phyloP scores from a whole-genome alignment of 2,888 invertebrate species.

The Smittia sp. region DNA sequence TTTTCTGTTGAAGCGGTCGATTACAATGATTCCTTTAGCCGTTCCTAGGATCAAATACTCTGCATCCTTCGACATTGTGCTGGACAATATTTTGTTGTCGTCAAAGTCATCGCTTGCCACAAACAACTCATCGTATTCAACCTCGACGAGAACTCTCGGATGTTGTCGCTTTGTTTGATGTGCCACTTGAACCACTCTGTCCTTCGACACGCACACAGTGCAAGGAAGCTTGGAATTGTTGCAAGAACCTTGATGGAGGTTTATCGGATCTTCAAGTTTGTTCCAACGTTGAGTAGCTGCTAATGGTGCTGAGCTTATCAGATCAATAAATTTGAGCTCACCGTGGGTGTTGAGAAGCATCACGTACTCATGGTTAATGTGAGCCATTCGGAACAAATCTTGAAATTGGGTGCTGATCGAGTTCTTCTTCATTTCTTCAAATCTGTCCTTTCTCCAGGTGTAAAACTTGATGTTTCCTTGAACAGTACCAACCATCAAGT shows the following conservation, averaged over 20 bases:
- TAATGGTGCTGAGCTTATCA: background rate
- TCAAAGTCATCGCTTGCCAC: slow-evolving; percentile 19
- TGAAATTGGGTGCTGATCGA: background rate
- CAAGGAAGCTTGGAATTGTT: background rate
- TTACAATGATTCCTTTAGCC: slow-evolving; percentile 49
- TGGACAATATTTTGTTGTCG: slow-evolving; percentile 45
- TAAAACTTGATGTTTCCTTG: slow-evolving; percentile 19
- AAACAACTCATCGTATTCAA: slow-evolving; percentile 20
- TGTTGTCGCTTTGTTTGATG: background rate
- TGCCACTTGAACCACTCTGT: slow-evolving; percentile 26
- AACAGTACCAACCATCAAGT: slow-evolving; percentile 26
- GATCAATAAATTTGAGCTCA: slow-evolving; percentile 17
- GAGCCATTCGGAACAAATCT: slow-evolving; percentile 26
- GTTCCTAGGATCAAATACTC: slow-evolving; percentile 51
- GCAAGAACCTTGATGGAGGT: slow-evolving; percentile 34
- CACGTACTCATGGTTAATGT: slow-evolving; percentile 5
- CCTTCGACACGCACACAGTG: slow-evolving; percentile 3
- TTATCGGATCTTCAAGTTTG: background rate
- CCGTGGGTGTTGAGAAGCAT: slow-evolving; percentile 15
- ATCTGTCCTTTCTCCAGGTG: slow-evolving; percentile 16
- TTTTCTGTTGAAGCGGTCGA: slow-evolving; percentile 45
- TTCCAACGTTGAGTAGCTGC: background rate
- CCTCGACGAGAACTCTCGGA: background rate
- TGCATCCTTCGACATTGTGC: slow-evolving; percentile 47
- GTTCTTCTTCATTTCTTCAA: slow-evolving; percentile 8